These are phyloP conservation scores for Pantherophis vulpinus DNA, from an alignment of 2,797 vertebrate genomes.

Conservation along the genomic window DNA sequence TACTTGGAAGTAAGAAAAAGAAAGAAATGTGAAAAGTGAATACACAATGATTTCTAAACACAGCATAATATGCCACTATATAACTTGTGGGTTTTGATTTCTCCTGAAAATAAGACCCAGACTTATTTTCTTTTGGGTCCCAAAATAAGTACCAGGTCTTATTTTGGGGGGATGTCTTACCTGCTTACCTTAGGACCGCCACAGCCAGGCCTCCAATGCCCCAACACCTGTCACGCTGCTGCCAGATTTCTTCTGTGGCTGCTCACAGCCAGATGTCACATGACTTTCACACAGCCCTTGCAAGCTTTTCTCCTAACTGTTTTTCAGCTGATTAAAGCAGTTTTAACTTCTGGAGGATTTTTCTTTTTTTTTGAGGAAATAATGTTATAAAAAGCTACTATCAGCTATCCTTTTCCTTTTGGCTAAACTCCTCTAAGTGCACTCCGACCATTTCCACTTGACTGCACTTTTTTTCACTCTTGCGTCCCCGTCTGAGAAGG, in stretches of 20 bases:
- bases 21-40: slow-evolving; percentile 38
- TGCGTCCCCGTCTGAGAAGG: slow-evolving; percentile 51
- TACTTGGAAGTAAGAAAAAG: slow-evolving; percentile 38
- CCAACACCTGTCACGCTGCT: too few species aligned
- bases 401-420: slow-evolving; percentile 89
- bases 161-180: too few species aligned
- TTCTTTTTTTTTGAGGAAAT: slow-evolving; percentile 66
- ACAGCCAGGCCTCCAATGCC: too few species aligned
- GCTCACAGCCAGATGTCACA: too few species aligned
- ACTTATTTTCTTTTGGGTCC: too few species aligned
- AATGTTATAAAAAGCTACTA: slow-evolving; percentile 70
- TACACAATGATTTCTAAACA: neutral
- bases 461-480: slow-evolving; percentile 71
- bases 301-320: slow-evolving; percentile 66
- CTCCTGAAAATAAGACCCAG: too few species aligned
- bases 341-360: slow-evolving; percentile 98
- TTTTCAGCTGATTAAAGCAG: slow-evolving; percentile 99
- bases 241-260: too few species aligned
- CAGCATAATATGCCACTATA: neutral
- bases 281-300: too few species aligned
- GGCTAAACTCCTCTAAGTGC: slow-evolving; percentile 89
- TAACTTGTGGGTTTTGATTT: neutral
- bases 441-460: slow-evolving; percentile 86
- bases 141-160: too few species aligned
- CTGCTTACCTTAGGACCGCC: too few species aligned